A percentile compares a stretch with the other conserved stretches of the same genome.
Conservation (phyloP, 2,888 invertebrate genomes). For the Mamestra brassicae region DNA sequence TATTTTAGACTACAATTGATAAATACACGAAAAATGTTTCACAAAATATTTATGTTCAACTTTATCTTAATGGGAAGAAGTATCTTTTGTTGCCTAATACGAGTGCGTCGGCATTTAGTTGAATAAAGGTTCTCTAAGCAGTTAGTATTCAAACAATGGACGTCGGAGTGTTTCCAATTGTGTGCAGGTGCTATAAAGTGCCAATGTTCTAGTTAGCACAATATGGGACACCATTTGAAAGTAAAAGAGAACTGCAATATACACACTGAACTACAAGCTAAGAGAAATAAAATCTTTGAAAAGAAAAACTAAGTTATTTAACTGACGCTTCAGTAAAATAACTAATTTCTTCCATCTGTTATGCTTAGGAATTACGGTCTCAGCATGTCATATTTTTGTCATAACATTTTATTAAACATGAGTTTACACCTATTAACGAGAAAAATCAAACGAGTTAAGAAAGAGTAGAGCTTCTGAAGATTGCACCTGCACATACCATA, state of each 20-base stretch:
- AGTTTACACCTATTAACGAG: too few relatives aligned
- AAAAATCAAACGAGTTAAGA: too few relatives aligned
- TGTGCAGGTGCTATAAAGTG: slow-evolving; percentile 5
- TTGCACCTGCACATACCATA: neutral
- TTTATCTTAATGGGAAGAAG: too few relatives aligned
- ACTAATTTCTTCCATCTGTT: too few relatives aligned
- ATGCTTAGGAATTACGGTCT: too few relatives aligned
- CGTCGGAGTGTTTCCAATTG: neutral
- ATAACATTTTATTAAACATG: too few relatives aligned
- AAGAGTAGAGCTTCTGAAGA: neutral
- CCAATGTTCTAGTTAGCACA: slow-evolving; percentile 12
- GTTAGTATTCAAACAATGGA: slow-evolving; percentile 4
- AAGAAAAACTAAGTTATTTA: neutral
- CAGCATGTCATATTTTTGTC: too few relatives aligned
- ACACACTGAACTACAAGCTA: neutral
- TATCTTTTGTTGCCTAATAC: too few relatives aligned
- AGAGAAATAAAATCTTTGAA: neutral
- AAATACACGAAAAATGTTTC: too few relatives aligned
- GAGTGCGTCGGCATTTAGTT: neutral
- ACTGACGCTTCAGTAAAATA: too few relatives aligned
- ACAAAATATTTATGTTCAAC: too few relatives aligned
- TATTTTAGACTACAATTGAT: too few relatives aligned
- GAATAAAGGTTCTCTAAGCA: neutral
- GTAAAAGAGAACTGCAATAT: neutral
- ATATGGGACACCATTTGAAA: neutral